A percentile compares a stretch with the other conserved stretches of the same genome.
Evolutionary conservation across 2,888 invertebrate genomes (phyloP).

Genomic region (Pristionchus maxplancki): DNA sequence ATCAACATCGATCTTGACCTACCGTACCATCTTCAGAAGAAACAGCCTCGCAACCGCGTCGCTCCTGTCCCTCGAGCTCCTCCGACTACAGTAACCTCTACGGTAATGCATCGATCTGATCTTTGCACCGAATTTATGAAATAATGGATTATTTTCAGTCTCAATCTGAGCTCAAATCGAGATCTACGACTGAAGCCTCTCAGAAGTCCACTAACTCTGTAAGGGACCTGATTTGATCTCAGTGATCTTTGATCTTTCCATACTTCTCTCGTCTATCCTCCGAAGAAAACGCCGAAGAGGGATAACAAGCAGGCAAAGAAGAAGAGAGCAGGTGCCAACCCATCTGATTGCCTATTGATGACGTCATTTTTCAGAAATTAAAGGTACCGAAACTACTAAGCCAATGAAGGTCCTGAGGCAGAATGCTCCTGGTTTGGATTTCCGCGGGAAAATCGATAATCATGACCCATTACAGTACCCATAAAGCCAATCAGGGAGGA

Average conservation of each 20-base stretch:
- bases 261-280: not conserved
- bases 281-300: not conserved
- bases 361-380: not conserved
- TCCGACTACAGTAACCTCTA: not conserved
- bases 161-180: not conserved
- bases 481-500: not conserved
- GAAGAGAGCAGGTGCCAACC: not conserved
- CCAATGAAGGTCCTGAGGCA: not conserved
- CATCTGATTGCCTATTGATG: too few relatives aligned
- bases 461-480: not conserved
- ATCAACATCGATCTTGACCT: not conserved
- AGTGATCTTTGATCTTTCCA: slow-evolving; percentile 13
- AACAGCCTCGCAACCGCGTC: not conserved
- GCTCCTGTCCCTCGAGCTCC: not conserved
- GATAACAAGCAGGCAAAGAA: not conserved
- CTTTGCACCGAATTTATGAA: slow-evolving; percentile 21
- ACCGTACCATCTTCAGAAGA: slow-evolving; percentile 23
- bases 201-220: not conserved
- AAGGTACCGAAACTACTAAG: not conserved
- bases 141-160: not conserved
- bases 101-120: slow-evolving; percentile 41
- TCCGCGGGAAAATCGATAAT: not conserved
- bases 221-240: not conserved
- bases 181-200: too few relatives aligned
- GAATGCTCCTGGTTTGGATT: not conserved